These are phyloP conservation scores for Hippocampus guttulatus DNA, from an alignment of 2,113 vertebrate species.

Conservation along the genomic window DNA sequence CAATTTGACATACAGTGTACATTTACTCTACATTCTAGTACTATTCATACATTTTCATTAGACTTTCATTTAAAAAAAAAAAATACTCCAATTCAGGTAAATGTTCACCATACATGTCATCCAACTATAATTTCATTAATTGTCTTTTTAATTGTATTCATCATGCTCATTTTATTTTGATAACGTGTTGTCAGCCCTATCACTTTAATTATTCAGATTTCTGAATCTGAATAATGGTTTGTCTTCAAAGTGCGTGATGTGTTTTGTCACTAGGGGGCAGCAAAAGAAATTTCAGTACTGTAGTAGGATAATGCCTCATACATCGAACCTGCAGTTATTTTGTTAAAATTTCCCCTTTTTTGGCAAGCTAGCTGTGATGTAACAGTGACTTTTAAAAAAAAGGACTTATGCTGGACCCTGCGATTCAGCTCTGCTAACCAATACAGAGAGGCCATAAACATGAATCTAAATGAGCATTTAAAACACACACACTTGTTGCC, in stretches of 20 bases:
- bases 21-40: too few species aligned
- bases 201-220: not conserved
- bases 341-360: slow-evolving; percentile 41
- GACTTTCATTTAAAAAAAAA: too few species aligned
- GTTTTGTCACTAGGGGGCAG: slow-evolving; percentile 49
- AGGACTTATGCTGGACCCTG: slow-evolving; percentile 17
- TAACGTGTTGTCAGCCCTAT: not conserved
- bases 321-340: slow-evolving; percentile 42
- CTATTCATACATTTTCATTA: too few species aligned
- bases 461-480: slow-evolving; percentile 1
- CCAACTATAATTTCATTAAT: too few species aligned
- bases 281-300: slow-evolving; percentile 12
- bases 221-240: not conserved
- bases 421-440: slow-evolving; percentile 3
- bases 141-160: too few species aligned
- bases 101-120: too few species aligned
- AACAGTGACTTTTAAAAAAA: slow-evolving; percentile 23
- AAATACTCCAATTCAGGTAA: too few species aligned
- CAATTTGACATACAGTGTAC: too few species aligned
- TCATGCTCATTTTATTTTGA: too few species aligned
- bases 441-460: slow-evolving; percentile 5
- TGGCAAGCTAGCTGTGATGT: slow-evolving; percentile 23
- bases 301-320: slow-evolving; percentile 43
- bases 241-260: slow-evolving; percentile 11
- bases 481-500: slow-evolving; percentile 7